Conservation (phyloP, 2,797 vertebrate species). For the Synaphobranchus kaupii region DNA sequence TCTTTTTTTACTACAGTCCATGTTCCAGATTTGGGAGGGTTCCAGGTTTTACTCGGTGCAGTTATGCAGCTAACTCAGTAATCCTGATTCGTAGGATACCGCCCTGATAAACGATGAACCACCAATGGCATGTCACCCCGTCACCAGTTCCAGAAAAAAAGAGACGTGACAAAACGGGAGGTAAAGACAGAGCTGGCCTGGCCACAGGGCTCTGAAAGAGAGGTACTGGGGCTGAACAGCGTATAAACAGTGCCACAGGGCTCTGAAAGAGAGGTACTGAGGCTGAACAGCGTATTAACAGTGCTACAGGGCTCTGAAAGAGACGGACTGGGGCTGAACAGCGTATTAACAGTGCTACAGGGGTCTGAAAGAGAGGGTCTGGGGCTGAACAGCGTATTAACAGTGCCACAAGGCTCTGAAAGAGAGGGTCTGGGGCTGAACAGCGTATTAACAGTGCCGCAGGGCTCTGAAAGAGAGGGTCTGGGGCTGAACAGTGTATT, state of each 20-base stretch:
- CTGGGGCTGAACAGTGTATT: neutral
- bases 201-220: neutral
- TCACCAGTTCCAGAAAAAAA: neutral
- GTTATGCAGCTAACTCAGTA: neutral
- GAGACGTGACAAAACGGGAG: neutral
- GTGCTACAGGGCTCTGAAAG: too few species aligned
- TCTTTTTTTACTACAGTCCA: too few species aligned
- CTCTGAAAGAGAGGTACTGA: too few species aligned
- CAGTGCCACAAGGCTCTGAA: too few species aligned
- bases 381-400: neutral
- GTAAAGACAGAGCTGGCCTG: slow-evolving; percentile 13
- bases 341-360: neutral
- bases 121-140: neutral
- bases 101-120: neutral
- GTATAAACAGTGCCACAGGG: too few species aligned
- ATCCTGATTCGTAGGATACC: neutral
- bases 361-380: neutral
- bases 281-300: too few species aligned
- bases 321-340: too few species aligned
- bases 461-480: neutral
- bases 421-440: too few species aligned
- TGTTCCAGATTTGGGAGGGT: too few species aligned
- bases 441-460: neutral
- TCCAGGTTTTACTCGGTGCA: too few species aligned
- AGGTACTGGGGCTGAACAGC: neutral